These are phyloP conservation scores for Aplochiton taeniatus DNA, from an alignment of 2,797 vertebrate genomes.

Conservation along the genomic window DNA sequence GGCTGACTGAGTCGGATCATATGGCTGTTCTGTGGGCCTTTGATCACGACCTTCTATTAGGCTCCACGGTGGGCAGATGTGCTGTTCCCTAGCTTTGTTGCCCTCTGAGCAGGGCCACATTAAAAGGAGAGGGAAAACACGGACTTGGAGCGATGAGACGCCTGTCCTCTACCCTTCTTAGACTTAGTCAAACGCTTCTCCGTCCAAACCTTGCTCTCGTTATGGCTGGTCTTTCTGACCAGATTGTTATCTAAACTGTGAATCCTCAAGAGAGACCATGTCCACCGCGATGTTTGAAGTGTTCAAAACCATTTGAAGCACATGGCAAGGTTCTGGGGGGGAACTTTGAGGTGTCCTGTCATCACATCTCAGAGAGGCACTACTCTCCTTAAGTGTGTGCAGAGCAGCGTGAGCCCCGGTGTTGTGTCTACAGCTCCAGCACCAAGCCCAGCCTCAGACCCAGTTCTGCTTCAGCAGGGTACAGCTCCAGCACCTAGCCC, in stretches of 20 bases:
- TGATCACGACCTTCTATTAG: conserved; percentile 46
- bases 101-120: conserved; percentile 25
- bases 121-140: conserved; percentile 23
- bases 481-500: too few species aligned
- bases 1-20: conserved; percentile 35
- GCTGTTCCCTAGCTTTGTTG: conserved; percentile 41
- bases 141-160: background rate
- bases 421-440: conserved; percentile 3
- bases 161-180: background rate
- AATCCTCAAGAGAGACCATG: too few species aligned
- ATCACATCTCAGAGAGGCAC: too few species aligned
- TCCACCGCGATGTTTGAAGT: too few species aligned
- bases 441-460: conserved; percentile 11
- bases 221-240: too few species aligned
- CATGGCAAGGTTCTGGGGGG: too few species aligned
- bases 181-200: background rate
- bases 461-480: too few species aligned
- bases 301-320: too few species aligned
- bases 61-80: conserved; percentile 21
- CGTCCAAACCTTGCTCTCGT: background rate
- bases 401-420: conserved; percentile 19
- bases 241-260: too few species aligned
- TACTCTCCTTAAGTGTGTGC: background rate
- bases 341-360: too few species aligned
- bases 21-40: conserved; percentile 43